phyloP scores from a whole-genome alignment of 2,113 vertebrate genomes.

The Ceyx melanurus region DNA sequence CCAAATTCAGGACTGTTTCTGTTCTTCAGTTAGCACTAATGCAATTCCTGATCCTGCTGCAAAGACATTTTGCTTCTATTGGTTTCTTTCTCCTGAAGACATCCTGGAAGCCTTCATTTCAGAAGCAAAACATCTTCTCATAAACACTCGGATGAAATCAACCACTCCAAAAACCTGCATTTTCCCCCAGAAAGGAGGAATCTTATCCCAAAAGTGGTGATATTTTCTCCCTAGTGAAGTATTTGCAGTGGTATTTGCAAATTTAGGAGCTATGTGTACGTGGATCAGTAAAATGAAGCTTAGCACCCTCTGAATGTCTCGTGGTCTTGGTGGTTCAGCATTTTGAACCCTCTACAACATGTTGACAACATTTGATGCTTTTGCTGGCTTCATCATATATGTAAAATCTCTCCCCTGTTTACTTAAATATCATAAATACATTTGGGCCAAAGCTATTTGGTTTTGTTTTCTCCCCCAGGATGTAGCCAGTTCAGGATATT shows the following conservation, averaged over 20 bases:
- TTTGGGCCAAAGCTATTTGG: background rate
- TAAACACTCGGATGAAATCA: background rate
- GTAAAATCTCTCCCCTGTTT: background rate
- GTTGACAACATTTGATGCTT: background rate
- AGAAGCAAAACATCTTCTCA: background rate
- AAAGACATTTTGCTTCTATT: background rate
- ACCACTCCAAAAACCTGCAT: background rate
- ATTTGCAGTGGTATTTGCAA: background rate
- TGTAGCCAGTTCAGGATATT: background rate
- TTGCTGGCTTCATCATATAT: background rate
- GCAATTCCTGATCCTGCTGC: background rate
- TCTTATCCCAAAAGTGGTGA: background rate
- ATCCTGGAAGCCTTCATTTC: background rate
- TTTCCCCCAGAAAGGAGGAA: background rate
- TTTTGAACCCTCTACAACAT: background rate
- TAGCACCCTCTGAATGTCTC: background rate
- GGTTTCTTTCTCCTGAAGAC: background rate
- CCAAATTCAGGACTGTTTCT: background rate
- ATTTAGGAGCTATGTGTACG: background rate
- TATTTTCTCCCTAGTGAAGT: background rate
- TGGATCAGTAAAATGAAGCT: background rate
- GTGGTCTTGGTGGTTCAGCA: background rate
- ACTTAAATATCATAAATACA: background rate
- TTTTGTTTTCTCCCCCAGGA: constrained; percentile 19
- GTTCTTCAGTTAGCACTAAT: background rate